Base-by-base conservation (phyloP, 2,888 invertebrate genomes). In the Celastrina argiolus region DNA sequence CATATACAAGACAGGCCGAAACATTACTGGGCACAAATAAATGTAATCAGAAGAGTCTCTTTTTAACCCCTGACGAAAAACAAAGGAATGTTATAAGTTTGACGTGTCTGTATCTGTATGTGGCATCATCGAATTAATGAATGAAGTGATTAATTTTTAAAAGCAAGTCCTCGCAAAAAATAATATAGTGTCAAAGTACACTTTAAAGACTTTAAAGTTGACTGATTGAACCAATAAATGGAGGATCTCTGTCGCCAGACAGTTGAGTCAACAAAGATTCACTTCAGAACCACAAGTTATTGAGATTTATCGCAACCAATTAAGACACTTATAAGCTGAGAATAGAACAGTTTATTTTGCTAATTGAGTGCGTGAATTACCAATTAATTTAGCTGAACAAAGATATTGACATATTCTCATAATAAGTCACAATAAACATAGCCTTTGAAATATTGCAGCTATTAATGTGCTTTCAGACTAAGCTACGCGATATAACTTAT, bases 321-420 rank as follows among this genome's bases (percentile, higher is more conserved):
- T 41, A 14, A 45, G 42, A 59, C 65, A 66, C 42, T 59, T 41
- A 59, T 58, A 66, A 66, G 42, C 14, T 36, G 39, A 61, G 39
- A 39, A 58, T 56, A 41, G 16, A 65, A 42, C 18, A 59, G 58
- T 66, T 66, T 59, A 58, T 42, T 66, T 58, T 66, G 31, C 14
- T 74, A 72, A 77, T 78, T 67, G 67, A 69, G 34, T 26, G 65
- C 56, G 66, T 63, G 66, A 68, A 63, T 67, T 65, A 65, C 39
- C 51, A 39, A 63, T 65, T 56, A 58, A 67, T 64, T 67, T 65
- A 67, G n/a, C 39, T 66, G 28, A 39, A 66, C 41, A 65, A 31
- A 31, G 42, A n/a, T 58, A 59, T 58, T 59, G 42, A 34, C 41
- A 42, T 41, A 31, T 66, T 31, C 42, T 59, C 16, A 14, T 31